Evolutionary conservation across 2,888 invertebrate species (phyloP), one percentile per base, ranked within the genome.

Genomic region (Cataglyphis livida): DNA sequence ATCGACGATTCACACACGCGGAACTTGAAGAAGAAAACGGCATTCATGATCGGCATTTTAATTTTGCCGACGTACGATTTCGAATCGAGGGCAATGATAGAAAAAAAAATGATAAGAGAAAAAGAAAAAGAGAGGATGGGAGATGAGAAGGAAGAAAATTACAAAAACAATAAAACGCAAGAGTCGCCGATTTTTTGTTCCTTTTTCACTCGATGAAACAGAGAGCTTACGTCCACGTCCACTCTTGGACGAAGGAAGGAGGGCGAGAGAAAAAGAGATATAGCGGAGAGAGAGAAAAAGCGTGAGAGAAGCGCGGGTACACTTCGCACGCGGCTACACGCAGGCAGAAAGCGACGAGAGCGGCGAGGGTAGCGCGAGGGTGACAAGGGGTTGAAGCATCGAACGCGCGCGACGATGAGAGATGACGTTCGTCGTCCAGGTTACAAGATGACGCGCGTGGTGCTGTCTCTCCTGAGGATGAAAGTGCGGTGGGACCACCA

Each of bases 401-500:
- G 78, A 78, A 76, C 66, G 68, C 59, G 65, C 41, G 48, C 21
- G 54, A 54, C 62, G 62, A 51, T n/a, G n/a, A n/a, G 48, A 61
- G 68, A 28, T 62, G n/a, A 65, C 41, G 38, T 62, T 25, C 6
- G 15, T 64, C 57, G 65, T 57, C 54, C 44, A 35, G 35, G 54
- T 28, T 44, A 41, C 28, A 25, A 35, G 21, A 57, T n/a, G 25
- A 54, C 25, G 32, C 76, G 88, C 84, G 84, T 82, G 83, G 25
- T 78, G 41, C 81, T 59, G 44, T 54, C 21, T 54, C 15, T 75
- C 81, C 84, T 83, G 86, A 82, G 85, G 66, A 61, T 75, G 82
- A 81, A 64, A 81, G 38, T 38, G 68, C 71, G 70, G 28, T 35
- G 32, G 70, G 59, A 78, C 75, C 38, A 78, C 75, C 38, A 65